Base-by-base conservation (phyloP, 2,797 vertebrate species). In the Diceros bicornis region DNA sequence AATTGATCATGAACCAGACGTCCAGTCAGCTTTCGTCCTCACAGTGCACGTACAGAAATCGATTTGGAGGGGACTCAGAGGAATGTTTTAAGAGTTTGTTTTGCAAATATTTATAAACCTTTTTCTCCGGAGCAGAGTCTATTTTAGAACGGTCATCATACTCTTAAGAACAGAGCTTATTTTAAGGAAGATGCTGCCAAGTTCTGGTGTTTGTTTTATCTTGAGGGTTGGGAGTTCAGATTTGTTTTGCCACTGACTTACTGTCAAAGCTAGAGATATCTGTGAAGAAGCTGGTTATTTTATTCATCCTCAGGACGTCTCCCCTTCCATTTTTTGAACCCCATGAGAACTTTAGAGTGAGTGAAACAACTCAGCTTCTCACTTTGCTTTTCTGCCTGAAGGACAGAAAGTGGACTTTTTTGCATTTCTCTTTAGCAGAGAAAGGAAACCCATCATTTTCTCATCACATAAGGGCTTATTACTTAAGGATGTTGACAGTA, bases 61-160 rank as follows among this genome's bases (percentile, higher is more conserved):
- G 82, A 93, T 97, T 97, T 97, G 89, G 96, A 98, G 97, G 17
- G 50, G 83, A 78, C 96, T 96, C 94, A 13, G 96, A 97, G 84
- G 95, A 96, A 89, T 69, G 94, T 98, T 96, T 97, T 90, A 75
- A 94, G 97, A 98, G 97, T 98, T 97, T 96, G 97, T 98, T 98
- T 97, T 98, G 97, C 97, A 98, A 98, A 98, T 99, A 98, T 99
- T 99, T 98, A 98, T 97, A 97, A 97, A 98, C 96, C 92, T 74
- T 98, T 97, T 92, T 95, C 97, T 98, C 98, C 95, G 93, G 98
- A 92, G 97, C 72, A 20, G 79, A 81, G 97, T 97, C 96, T 96
- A 14, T 89, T 97, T 97, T 59, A 98, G 94, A 97, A 84, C 14
- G 94, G 94, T 95, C 90, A 94, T 90, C 85, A 4, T 68, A 83